Evolutionary conservation across 2,113 vertebrate species (phyloP).

Genomic region (Pelecanoides urinatrix): DNA sequence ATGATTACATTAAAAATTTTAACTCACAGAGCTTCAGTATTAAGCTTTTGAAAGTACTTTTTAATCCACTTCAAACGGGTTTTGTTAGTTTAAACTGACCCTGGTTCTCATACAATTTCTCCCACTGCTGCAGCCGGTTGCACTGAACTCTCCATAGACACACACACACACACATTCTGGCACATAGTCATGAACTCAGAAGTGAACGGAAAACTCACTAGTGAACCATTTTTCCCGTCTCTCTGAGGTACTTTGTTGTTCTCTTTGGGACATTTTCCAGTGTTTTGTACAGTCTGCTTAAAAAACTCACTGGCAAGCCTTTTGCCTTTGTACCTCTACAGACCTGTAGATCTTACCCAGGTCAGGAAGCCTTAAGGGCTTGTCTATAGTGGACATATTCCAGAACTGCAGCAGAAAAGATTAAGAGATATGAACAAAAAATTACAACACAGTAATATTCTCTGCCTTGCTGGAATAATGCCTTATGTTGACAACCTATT

Average conservation of each 20-base stretch:
- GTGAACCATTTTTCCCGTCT: slow-evolving; percentile 4
- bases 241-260: background rate
- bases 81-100: background rate
- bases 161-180: background rate
- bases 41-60: background rate
- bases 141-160: background rate
- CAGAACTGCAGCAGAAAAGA: background rate
- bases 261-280: background rate
- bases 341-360: background rate
- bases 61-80: background rate
- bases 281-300: background rate
- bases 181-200: background rate
- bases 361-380: background rate
- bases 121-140: background rate
- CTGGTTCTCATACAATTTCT: background rate
- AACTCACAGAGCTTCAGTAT: background rate
- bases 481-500: background rate
- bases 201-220: slow-evolving; percentile 5
- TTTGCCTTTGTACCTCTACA: background rate
- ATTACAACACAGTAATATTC: background rate
- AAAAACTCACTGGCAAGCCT: background rate
- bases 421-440: background rate
- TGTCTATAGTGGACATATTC: background rate
- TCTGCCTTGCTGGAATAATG: background rate
- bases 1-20: background rate